Conservation (phyloP, 2,888 invertebrate genomes). For the Pomacea canaliculata region DNA sequence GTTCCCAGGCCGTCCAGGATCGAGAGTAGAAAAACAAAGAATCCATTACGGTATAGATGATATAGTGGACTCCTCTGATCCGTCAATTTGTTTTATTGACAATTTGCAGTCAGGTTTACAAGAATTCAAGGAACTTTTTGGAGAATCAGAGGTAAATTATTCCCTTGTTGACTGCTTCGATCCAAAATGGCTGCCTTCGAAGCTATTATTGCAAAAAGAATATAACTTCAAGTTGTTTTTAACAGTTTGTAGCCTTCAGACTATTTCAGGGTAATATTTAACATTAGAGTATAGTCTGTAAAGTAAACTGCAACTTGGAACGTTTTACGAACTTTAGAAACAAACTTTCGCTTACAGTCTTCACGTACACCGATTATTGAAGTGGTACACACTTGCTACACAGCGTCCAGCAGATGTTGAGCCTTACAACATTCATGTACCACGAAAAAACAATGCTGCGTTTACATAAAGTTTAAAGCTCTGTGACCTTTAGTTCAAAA, state of each 20-base stretch:
- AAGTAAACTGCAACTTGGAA: no score
- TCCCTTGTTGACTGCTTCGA: conserved; percentile 15
- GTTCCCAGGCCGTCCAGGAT: conserved; percentile 69
- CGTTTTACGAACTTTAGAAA: no score
- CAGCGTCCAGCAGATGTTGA: no score
- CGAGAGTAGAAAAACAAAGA: conserved; percentile 63
- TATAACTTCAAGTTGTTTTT: background rate
- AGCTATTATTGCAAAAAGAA: conserved; percentile 15
- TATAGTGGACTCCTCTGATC: conserved; percentile 57
- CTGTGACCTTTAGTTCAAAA: no score
- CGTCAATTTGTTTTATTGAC: conserved; percentile 58
- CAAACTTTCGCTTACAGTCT: no score
- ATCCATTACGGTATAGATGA: conserved; percentile 62
- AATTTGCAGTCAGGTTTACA: conserved; percentile 61
- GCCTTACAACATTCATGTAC: no score
- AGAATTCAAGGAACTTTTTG: conserved; percentile 61
- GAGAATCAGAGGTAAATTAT: conserved; percentile 66
- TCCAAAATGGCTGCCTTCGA: conserved; percentile 64
- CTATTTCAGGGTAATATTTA: background rate
- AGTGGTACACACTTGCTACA: no score
- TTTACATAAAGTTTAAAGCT: no score
- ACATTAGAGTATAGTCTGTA: background rate
- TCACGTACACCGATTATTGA: no score
- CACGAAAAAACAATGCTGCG: no score
- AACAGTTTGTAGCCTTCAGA: background rate